phyloP scores from a whole-genome alignment of 2,113 vertebrate genomes.

The Dendrocopos noguchii region DNA sequence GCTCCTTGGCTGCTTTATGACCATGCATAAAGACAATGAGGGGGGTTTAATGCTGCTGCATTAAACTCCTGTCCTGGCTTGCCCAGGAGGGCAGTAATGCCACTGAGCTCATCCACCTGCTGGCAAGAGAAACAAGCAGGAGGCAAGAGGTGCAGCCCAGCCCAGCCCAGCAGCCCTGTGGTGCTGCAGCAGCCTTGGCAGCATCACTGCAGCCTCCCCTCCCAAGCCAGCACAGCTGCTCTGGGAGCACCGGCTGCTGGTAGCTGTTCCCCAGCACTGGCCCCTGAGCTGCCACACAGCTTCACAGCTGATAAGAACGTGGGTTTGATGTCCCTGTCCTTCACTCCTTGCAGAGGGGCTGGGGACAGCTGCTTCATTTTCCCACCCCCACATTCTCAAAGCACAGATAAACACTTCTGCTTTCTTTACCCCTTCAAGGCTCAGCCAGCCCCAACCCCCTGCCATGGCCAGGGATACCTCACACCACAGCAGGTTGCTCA shows the following conservation, averaged over 20 bases:
- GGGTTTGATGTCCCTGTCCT: not conserved
- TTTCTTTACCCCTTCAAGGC: not conserved
- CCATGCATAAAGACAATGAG: not conserved
- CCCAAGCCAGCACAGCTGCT: rapidly evolving
- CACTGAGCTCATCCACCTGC: rapidly evolving
- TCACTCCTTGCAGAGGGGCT: not conserved
- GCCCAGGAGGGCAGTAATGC: not conserved
- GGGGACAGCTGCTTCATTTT: not conserved
- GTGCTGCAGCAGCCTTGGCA: not conserved
- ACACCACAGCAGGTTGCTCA: no score
- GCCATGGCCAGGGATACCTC: no score
- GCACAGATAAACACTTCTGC: not conserved
- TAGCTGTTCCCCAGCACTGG: not conserved
- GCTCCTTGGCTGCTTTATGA: not conserved
- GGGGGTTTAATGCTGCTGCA: not conserved
- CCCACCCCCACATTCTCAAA: not conserved
- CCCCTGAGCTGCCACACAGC: rapidly evolving
- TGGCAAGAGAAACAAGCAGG: not conserved
- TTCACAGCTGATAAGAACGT: rapidly evolving
- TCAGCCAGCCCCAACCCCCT: no score
- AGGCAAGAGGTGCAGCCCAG: not conserved
- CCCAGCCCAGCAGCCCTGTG: rapidly evolving
- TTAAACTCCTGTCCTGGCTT: not conserved
- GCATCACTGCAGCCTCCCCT: not conserved
- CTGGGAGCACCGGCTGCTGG: rapidly evolving